Evolutionary conservation across 2,797 vertebrate species (phyloP).

Genomic region (Trematocara caparti): DNA sequence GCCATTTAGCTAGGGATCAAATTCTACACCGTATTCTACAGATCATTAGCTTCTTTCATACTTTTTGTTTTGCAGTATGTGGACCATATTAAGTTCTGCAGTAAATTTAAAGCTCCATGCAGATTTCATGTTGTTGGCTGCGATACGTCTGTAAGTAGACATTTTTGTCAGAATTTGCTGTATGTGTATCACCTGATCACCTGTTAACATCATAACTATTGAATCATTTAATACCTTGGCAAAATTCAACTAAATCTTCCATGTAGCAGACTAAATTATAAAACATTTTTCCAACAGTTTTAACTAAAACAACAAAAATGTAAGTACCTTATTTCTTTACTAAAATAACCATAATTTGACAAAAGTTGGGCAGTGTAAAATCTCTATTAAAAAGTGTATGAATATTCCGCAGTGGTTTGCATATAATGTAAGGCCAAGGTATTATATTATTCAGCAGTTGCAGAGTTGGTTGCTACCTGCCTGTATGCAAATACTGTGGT

Average conservation of each 20-base stretch:
- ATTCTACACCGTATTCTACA: slow-evolving; percentile 24
- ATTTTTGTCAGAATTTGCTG: slow-evolving; percentile 49
- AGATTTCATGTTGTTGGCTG: slow-evolving; percentile 91
- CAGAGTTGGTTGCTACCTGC: background rate
- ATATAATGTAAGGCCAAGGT: background rate
- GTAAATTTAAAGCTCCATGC: slow-evolving; percentile 89
- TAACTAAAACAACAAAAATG: background rate
- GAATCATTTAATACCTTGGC: slow-evolving; percentile 6
- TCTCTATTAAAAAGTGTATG: background rate
- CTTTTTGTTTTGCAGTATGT: slow-evolving; percentile 82
- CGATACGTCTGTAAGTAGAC: slow-evolving; percentile 85
- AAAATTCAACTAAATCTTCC: background rate
- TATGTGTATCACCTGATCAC: slow-evolving; percentile 18
- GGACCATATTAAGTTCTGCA: slow-evolving; percentile 91
- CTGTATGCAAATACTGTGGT: background rate
- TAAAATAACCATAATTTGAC: background rate
- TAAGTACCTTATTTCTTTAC: background rate
- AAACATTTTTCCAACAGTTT: background rate
- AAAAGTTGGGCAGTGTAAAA: background rate
- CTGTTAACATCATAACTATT: slow-evolving; percentile 5
- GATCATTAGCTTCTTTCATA: slow-evolving; percentile 55
- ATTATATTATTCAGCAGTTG: slow-evolving; percentile 12
- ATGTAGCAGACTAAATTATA: background rate
- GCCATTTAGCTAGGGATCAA: slow-evolving; percentile 32
- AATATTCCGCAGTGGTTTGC: background rate